Conservation (phyloP, 2,888 invertebrate species). For the Mesorhabditis spiculigera region DNA sequence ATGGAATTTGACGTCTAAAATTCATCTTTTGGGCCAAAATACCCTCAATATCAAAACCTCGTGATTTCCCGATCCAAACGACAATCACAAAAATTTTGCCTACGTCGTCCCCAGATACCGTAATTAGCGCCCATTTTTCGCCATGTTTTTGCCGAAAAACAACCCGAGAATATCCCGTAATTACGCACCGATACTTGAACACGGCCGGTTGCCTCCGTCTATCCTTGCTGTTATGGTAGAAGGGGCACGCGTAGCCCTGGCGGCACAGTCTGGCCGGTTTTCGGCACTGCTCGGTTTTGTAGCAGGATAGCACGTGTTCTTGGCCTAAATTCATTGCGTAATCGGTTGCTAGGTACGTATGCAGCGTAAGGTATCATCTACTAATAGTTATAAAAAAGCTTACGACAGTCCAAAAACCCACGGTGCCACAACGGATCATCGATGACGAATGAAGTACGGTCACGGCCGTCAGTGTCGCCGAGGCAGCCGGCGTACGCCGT, state of each 20-base stretch:
- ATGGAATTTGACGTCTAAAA: too few species aligned
- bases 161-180: neutral
- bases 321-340: constrained; percentile 72
- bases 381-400: neutral
- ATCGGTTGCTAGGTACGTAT: constrained; percentile 8
- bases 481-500: constrained; percentile 8
- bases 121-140: neutral
- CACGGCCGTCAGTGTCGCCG: constrained; percentile 29
- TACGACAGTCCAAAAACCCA: constrained; percentile 22
- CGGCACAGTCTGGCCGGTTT: constrained; percentile 92
- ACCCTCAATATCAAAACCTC: too few species aligned
- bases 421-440: constrained; percentile 55
- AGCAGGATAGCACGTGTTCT: constrained; percentile 93
- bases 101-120: too few species aligned
- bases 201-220: constrained; percentile 81
- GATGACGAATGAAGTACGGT: constrained; percentile 49
- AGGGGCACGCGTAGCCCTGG: constrained; percentile 99
- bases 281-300: constrained; percentile 97
- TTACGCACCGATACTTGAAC: constrained; percentile 76
- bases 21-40: too few species aligned
- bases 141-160: neutral
- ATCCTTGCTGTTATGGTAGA: constrained; percentile 97
- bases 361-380: neutral
- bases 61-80: too few species aligned
- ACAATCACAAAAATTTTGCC: too few species aligned